Conservation (phyloP, 2,797 vertebrate species). For the Microctenopoma lineatum region DNA sequence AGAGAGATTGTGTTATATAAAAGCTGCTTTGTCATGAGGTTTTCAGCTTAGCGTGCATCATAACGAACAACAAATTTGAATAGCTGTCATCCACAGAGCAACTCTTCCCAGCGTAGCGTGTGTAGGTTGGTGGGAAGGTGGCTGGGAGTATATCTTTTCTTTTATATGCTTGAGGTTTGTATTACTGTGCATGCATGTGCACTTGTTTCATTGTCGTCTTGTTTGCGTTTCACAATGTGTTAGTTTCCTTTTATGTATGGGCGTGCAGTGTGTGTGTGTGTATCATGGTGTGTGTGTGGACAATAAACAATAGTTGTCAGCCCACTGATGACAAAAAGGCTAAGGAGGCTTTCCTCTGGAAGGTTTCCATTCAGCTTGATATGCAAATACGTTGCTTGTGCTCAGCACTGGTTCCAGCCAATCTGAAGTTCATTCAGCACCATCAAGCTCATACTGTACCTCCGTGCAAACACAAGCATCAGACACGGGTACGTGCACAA, state of each 20-base stretch:
- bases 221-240: conserved; percentile 30
- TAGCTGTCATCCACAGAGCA: conserved; percentile 55
- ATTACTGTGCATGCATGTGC: neutral
- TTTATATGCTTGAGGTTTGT: conserved; percentile 40
- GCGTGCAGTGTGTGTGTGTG: neutral
- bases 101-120: conserved; percentile 21
- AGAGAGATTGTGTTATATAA: conserved; percentile 48
- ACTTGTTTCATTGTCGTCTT: conserved; percentile 22
- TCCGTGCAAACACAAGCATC: neutral
- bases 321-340: conserved; percentile 43
- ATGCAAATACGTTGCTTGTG: conserved; percentile 47
- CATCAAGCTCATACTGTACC: conserved; percentile 2
- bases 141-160: conserved; percentile 29
- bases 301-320: conserved; percentile 59
- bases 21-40: conserved; percentile 72
- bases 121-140: neutral
- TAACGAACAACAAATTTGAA: conserved; percentile 68
- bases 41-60: conserved; percentile 65
- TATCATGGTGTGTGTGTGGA: conserved; percentile 14
- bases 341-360: conserved; percentile 50
- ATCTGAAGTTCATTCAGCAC: conserved; percentile 3
- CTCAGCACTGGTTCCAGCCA: conserved; percentile 15
- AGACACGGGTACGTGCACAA: neutral
- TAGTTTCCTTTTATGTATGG: conserved; percentile 14
- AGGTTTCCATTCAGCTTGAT: conserved; percentile 52